These are phyloP conservation scores for Intellagama lesueurii DNA, from an alignment of 2,797 vertebrate genomes.

Conservation along the genomic window DNA sequence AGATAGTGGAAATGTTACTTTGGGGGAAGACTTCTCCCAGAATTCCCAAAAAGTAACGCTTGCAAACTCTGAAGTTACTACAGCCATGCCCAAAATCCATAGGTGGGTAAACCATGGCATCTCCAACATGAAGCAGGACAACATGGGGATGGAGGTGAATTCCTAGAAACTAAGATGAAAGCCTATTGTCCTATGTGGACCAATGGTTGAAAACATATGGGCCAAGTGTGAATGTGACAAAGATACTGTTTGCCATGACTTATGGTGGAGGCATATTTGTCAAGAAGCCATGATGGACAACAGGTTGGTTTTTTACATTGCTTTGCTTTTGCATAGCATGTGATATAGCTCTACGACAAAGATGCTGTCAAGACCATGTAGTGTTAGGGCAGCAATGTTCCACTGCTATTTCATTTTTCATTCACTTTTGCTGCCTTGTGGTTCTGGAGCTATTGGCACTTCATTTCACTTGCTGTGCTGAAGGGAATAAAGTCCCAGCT, in stretches of 20 bases:
- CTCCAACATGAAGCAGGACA: no score
- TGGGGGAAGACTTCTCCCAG: no score
- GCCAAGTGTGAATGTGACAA: no score
- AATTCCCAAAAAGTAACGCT: no score
- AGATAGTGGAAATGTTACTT: no score
- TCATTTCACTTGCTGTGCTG: not conserved
- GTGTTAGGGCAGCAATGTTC: constrained; percentile 35
- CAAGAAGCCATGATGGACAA: not conserved
- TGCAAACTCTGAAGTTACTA: no score
- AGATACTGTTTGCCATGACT: not conserved
- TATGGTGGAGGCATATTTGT: not conserved
- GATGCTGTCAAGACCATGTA: not conserved
- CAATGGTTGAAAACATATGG: no score
- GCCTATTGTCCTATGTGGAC: no score
- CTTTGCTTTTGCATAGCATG: not conserved
- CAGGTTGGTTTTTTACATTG: not conserved
- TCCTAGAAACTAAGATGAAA: no score
- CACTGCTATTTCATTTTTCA: not conserved
- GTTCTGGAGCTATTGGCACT: not conserved
- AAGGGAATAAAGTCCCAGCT: constrained; percentile 27
- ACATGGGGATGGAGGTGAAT: no score
- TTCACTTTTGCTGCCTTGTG: constrained; percentile 36
- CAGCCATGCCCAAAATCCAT: no score
- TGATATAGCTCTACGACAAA: not conserved
- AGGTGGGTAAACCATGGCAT: no score